Percentiles rank a stretch among this genome's conserved stretches.
These are phyloP conservation scores for Hypotaenidia okinawae DNA, from an alignment of 2,797 vertebrate genomes.

Conservation along the genomic window DNA sequence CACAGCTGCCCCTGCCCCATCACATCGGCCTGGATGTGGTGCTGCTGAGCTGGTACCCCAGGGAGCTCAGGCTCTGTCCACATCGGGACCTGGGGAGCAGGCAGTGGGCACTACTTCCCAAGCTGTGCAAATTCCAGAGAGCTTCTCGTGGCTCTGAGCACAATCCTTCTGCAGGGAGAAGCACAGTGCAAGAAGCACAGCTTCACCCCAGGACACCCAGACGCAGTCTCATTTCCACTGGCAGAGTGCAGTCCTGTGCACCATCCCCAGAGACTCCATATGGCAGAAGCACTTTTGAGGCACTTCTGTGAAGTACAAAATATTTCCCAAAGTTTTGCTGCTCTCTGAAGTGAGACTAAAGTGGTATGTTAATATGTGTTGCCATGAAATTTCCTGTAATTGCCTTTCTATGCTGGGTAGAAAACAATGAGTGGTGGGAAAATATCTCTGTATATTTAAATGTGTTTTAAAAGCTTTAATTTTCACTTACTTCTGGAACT, in stretches of 20 bases:
- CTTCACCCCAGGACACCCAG: too few relatives aligned
- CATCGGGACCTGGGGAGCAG: not conserved
- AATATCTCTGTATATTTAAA: not conserved
- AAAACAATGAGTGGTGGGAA: not conserved
- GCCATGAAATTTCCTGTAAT: not conserved
- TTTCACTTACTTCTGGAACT: not conserved
- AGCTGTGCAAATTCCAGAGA: not conserved
- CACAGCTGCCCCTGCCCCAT: not conserved
- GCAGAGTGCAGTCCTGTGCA: not conserved
- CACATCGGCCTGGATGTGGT: not conserved
- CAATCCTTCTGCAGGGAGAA: not conserved
- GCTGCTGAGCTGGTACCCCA: not conserved
- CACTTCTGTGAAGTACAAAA: not conserved
- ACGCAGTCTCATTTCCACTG: accelerated
- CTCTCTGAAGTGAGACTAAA: not conserved
- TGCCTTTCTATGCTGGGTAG: not conserved
- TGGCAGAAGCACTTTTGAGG: not conserved
- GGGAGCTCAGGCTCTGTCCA: too few relatives aligned
- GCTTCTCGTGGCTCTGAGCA: accelerated
- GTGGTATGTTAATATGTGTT: not conserved
- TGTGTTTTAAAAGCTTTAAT: not conserved
- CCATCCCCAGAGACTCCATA: too few relatives aligned
- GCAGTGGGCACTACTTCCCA: not conserved
- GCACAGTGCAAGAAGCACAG: not conserved
- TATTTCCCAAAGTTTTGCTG: not conserved